Percentiles rank a stretch among this genome's conserved stretches.
phyloP scores from a whole-genome alignment of 1,140 invertebrate species.

The Conopomorpha cramerella region DNA sequence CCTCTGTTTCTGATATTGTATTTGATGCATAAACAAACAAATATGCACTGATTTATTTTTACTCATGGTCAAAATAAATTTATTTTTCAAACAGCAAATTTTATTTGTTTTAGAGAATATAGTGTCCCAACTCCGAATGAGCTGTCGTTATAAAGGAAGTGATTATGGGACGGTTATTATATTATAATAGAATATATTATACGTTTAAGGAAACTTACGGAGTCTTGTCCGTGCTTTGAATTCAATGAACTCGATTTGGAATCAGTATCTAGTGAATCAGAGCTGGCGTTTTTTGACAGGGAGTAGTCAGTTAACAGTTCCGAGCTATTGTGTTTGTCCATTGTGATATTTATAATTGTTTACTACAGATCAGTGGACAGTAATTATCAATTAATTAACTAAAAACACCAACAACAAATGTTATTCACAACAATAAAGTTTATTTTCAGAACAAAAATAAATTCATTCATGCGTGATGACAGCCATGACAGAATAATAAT shows the following conservation, averaged over 20 bases:
- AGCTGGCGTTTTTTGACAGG: slow-evolving; percentile 67
- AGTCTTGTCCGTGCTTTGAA: slow-evolving; percentile 78
- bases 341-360: no score
- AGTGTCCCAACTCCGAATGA: no score
- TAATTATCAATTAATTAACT: no score
- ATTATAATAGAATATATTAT: slow-evolving; percentile 56
- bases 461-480: no score
- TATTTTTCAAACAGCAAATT: neutral
- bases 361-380: no score
- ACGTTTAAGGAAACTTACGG: slow-evolving; percentile 66
- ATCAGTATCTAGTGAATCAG: slow-evolving; percentile 78
- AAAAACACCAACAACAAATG: no score
- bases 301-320: slow-evolving; percentile 56
- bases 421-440: no score
- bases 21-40: slow-evolving; percentile 41
- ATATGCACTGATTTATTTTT: slow-evolving; percentile 29
- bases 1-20: slow-evolving; percentile 24
- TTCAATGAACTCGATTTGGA: slow-evolving; percentile 81
- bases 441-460: no score
- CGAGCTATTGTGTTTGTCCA: slow-evolving; percentile 59
- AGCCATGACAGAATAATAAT: no score
- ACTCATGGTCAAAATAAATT: slow-evolving; percentile 17
- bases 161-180: slow-evolving; percentile 22
- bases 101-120: no score
- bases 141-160: no score